A percentile compares a stretch with the other conserved stretches of the same genome.
phyloP scores from a whole-genome alignment of 2,888 invertebrate genomes.

The Caenorhabditis afra region DNA sequence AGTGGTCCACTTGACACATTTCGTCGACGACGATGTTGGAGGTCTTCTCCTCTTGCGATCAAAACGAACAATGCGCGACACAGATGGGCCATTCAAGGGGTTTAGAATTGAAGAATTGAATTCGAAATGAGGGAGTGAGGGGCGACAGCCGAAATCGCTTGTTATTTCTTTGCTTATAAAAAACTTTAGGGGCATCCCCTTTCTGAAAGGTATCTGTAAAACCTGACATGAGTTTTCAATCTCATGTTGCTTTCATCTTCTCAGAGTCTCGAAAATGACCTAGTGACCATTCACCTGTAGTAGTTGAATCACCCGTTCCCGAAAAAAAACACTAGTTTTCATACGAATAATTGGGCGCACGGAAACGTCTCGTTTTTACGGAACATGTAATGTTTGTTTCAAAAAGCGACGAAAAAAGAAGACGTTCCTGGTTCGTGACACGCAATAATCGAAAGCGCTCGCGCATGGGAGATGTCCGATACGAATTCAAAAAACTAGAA shows the following conservation, averaged over 20 bases:
- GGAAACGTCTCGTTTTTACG: background rate
- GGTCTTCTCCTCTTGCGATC: background rate
- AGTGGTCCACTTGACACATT: slow-evolving; percentile 41
- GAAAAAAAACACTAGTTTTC: no score
- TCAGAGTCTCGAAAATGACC: background rate
- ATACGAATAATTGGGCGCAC: no score
- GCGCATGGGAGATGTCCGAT: background rate
- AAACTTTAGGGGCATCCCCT: no score
- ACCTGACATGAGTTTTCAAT: no score
- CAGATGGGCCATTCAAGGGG: background rate
- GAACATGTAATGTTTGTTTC: slow-evolving; percentile 5
- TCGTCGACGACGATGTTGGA: slow-evolving; percentile 17
- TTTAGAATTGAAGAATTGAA: background rate
- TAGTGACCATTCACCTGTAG: background rate
- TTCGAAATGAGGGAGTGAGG: background rate
- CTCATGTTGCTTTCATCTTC: background rate
- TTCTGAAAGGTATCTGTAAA: no score
- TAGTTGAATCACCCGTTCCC: no score
- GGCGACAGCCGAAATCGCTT: background rate
- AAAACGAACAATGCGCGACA: slow-evolving; percentile 6
- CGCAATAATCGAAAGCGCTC: background rate
- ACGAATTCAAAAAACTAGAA: background rate
- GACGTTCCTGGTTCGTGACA: slow-evolving; percentile 5
- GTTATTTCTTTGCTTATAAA: background rate
- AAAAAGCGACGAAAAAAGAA: background rate